Evolutionary conservation across 2,888 invertebrate genomes (phyloP).

Genomic region (Abrostola tripartita): DNA sequence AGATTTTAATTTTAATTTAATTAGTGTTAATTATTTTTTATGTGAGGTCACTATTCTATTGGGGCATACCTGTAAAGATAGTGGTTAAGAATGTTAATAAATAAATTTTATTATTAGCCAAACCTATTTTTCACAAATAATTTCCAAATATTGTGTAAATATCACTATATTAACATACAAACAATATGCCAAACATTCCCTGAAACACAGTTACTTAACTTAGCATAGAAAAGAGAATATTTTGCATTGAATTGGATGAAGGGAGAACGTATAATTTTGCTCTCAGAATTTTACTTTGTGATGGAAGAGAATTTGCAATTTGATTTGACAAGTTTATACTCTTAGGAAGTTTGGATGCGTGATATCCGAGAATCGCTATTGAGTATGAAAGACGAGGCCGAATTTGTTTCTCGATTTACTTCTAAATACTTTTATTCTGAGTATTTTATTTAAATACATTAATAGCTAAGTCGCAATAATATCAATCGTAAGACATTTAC

Average conservation of each 20-base stretch:
- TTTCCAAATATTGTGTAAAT: neutral
- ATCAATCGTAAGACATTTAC: neutral
- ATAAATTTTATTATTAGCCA: too few relatives aligned
- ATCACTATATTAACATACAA: neutral
- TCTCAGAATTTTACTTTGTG: constrained; percentile 20
- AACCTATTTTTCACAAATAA: neutral
- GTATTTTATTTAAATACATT: too few relatives aligned
- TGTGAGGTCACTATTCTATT: too few relatives aligned
- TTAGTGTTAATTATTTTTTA: too few relatives aligned
- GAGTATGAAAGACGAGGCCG: constrained; percentile 6
- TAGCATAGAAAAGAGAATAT: constrained; percentile 36
- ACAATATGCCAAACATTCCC: neutral
- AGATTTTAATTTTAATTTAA: too few relatives aligned
- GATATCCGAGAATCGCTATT: constrained; percentile 30
- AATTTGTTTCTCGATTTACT: constrained; percentile 21
- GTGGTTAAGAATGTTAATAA: too few relatives aligned
- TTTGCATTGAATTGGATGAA: constrained; percentile 35
- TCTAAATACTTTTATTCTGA: neutral
- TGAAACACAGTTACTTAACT: constrained; percentile 11
- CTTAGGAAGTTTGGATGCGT: constrained; percentile 18
- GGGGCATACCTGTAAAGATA: too few relatives aligned
- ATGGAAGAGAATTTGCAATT: constrained; percentile 31
- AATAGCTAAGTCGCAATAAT: neutral
- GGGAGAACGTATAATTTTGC: constrained; percentile 9
- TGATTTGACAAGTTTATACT: constrained; percentile 31